Percentiles rank a stretch among this genome's conserved stretches.
Evolutionary conservation across 2,888 invertebrate genomes (phyloP).

Genomic region (Phengaris alcon): DNA sequence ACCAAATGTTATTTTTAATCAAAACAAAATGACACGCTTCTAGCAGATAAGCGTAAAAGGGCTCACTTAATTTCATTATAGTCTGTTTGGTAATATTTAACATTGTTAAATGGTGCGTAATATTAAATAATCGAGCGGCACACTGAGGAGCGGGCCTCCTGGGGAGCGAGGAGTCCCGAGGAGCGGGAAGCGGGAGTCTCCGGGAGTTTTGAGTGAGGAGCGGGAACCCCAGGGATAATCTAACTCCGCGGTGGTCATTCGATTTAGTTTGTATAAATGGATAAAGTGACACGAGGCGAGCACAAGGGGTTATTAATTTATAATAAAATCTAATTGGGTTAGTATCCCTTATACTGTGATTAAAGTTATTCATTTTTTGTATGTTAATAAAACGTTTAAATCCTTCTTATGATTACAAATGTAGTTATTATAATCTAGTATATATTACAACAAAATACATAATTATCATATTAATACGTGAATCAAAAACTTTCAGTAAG

Average conservation of each 20-base stretch:
- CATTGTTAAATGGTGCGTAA: slow-evolving; percentile 19
- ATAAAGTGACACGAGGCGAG: neutral
- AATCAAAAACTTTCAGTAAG: too few relatives aligned
- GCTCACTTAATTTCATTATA: slow-evolving; percentile 1
- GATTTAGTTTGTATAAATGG: neutral
- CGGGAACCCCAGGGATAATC: neutral
- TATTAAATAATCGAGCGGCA: slow-evolving; percentile 1
- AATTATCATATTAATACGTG: too few relatives aligned
- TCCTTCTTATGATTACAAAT: neutral
- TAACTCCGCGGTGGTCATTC: neutral
- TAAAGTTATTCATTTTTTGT: neutral
- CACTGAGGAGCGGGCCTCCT: neutral
- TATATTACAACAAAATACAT: too few relatives aligned
- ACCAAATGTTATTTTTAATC: neutral
- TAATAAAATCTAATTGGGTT: neutral
- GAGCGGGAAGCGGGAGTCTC: neutral
- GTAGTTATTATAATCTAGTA: too few relatives aligned
- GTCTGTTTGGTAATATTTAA: slow-evolving; percentile 28
- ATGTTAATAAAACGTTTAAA: neutral
- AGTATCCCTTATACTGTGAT: neutral
- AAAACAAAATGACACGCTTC: neutral
- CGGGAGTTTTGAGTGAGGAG: neutral
- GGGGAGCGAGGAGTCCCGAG: neutral
- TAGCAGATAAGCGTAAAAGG: neutral
- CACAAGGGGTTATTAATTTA: neutral